A percentile compares a stretch with the other conserved stretches of the same genome.
Evolutionary conservation across 2,797 vertebrate genomes (phyloP).

Genomic region (Sphaeramia orbicularis): DNA sequence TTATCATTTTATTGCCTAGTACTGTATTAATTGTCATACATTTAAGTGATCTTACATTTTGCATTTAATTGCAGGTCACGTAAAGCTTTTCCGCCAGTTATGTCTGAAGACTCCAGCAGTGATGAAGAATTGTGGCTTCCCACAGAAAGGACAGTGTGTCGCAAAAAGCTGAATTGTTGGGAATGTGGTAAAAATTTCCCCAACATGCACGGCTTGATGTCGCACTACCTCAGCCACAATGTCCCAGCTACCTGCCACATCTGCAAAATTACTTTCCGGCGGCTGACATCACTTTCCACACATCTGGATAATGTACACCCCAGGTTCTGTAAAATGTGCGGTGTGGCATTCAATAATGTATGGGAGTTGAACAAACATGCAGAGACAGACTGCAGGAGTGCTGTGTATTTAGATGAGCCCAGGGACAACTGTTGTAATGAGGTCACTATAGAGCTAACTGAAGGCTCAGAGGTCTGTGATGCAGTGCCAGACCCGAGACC

Average conservation of each 20-base stretch:
- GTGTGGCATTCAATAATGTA: conserved; percentile 46
- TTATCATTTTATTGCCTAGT: too few species aligned
- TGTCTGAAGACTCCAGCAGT: conserved; percentile 75
- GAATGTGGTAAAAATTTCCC: conserved; percentile 72
- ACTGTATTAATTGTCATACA: not conserved
- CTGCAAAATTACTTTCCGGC: conserved; percentile 70
- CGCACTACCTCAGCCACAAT: conserved; percentile 65
- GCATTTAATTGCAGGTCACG: conserved; percentile 63
- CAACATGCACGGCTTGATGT: conserved; percentile 48
- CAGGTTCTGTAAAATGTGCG: conserved; percentile 60
- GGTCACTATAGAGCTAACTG: conserved; percentile 4
- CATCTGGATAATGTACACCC: conserved; percentile 74
- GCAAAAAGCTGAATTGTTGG: conserved; percentile 54
- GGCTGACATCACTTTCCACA: conserved; percentile 59
- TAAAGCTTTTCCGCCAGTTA: conserved; percentile 36
- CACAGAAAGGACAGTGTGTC: not conserved
- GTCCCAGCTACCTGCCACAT: conserved; percentile 68
- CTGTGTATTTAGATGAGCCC: not conserved
- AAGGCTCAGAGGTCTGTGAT: not conserved
- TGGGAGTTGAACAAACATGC: conserved; percentile 79
- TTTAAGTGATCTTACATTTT: conserved; percentile 6
- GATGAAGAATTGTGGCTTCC: conserved; percentile 62
- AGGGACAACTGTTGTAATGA: conserved; percentile 3
- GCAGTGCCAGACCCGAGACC: not conserved
- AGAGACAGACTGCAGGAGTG: conserved; percentile 10